Conservation (phyloP, 2,888 invertebrate species). For the Tenthredo distinguenda region DNA sequence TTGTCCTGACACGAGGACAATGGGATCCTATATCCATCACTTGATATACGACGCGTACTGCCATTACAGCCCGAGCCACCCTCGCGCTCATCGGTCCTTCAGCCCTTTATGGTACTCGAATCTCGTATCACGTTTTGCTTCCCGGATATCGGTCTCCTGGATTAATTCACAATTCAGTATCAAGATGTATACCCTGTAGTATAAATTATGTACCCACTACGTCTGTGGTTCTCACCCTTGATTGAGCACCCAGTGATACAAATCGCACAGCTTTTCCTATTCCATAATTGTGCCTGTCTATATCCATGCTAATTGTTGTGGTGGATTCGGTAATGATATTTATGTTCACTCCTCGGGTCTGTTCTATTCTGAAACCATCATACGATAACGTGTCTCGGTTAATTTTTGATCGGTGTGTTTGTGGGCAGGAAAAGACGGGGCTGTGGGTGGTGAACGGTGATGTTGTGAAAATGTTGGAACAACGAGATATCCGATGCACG, state of each 20-base stretch:
- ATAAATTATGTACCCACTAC: conserved; percentile 19
- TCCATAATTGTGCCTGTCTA: not conserved
- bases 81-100: conserved; percentile 56
- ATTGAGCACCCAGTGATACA: not conserved
- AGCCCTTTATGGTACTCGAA: conserved; percentile 39
- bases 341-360: not conserved
- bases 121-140: conserved; percentile 57
- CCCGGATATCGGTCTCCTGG: conserved; percentile 68
- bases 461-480: not conserved
- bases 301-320: not conserved
- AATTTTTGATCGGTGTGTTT: not conserved
- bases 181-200: conserved; percentile 23
- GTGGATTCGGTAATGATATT: not conserved
- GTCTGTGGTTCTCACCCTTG: not conserved
- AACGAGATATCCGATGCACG: not conserved
- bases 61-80: conserved; percentile 61
- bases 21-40: conserved; percentile 70
- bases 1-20: conserved; percentile 74
- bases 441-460: not conserved
- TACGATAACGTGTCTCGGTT: not conserved
- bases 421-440: not conserved
- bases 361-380: not conserved
- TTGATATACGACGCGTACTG: conserved; percentile 68
- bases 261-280: conserved; percentile 17
- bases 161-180: conserved; percentile 64